phyloP scores from a whole-genome alignment of 2,113 vertebrate species.

The Etheostoma spectabile region DNA sequence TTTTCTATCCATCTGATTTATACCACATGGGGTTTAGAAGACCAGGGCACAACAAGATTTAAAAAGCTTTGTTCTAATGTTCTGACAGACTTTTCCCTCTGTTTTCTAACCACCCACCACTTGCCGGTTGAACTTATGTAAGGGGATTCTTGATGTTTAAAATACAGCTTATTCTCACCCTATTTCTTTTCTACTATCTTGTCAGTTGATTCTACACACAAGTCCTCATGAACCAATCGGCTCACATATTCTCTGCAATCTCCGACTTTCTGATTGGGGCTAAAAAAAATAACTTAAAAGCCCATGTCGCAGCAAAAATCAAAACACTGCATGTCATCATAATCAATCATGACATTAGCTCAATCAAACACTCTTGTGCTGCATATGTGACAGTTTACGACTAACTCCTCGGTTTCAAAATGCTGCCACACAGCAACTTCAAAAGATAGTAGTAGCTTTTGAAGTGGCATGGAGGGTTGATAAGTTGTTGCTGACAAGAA shows the following conservation, averaged over 20 bases:
- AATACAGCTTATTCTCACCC: neutral
- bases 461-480: conserved; percentile 60
- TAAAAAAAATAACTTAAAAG: conserved; percentile 18
- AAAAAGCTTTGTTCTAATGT: conserved; percentile 36
- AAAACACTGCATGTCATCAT: conserved; percentile 40
- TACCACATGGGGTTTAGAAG: conserved; percentile 36
- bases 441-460: conserved; percentile 56
- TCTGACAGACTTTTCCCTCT: conserved; percentile 39
- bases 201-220: neutral
- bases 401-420: conserved; percentile 43
- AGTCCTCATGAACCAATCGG: neutral
- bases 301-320: neutral
- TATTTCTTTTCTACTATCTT: neutral
- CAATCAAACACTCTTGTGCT: conserved; percentile 39
- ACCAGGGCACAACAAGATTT: conserved; percentile 21
- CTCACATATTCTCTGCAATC: neutral
- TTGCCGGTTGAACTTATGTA: neutral
- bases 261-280: neutral
- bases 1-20: conserved; percentile 41
- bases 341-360: conserved; percentile 54
- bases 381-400: conserved; percentile 38
- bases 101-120: conserved; percentile 3
- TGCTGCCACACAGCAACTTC: conserved; percentile 40
- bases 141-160: neutral
- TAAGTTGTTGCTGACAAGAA: conserved; percentile 68